Percentiles rank a stretch among this genome's conserved stretches.
Conservation (phyloP, 1,140 invertebrate genomes). For the Drosophila tsacasi region DNA sequence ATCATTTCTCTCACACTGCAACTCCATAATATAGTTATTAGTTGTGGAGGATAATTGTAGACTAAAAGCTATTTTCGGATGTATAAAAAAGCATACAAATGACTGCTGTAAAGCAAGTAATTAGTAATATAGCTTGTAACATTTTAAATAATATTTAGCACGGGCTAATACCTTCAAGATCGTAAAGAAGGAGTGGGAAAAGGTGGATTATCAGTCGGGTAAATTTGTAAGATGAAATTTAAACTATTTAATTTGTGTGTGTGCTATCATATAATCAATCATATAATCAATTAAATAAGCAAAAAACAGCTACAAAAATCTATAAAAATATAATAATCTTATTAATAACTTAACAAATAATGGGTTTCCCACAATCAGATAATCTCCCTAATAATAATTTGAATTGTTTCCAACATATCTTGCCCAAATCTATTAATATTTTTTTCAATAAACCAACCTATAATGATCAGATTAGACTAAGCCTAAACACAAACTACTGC, state of each 20-base stretch:
- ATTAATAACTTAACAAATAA: conserved; percentile 9
- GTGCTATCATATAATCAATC: too few species aligned
- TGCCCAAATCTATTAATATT: conserved; percentile 1
- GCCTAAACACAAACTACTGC: conserved; percentile 5
- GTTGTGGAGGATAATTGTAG: conserved; percentile 4
- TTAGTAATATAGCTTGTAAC: not conserved
- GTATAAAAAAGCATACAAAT: not conserved
- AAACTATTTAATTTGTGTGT: not conserved
- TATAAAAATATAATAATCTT: not conserved
- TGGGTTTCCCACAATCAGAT: not conserved
- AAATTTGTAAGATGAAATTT: too few species aligned
- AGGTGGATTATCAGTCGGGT: not conserved
- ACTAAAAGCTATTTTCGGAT: not conserved
- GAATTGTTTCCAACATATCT: not conserved
- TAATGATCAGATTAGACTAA: conserved; percentile 13
- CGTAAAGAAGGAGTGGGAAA: not conserved
- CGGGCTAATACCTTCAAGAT: not conserved
- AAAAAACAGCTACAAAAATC: not conserved
- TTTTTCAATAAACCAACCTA: conserved; percentile 18
- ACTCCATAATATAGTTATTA: not conserved
- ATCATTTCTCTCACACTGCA: conserved; percentile 5
- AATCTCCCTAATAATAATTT: not conserved
- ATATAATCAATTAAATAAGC: not conserved
- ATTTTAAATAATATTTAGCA: not conserved
- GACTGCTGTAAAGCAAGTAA: not conserved